Conservation (phyloP, 2,888 invertebrate species). For the Heteromurus nitidus region DNA sequence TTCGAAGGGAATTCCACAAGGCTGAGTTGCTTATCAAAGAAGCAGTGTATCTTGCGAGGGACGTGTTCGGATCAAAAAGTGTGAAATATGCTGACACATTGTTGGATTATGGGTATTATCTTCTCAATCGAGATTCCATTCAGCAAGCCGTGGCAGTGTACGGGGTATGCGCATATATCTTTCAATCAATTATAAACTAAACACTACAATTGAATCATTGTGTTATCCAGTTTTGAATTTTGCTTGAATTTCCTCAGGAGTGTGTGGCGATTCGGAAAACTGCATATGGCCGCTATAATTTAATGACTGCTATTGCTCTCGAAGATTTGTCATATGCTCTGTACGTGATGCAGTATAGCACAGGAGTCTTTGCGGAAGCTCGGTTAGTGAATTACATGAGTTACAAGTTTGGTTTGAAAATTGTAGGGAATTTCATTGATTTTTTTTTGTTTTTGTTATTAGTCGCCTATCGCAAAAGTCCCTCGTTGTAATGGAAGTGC, state of each 20-base stretch:
- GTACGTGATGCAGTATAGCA: constrained; percentile 93
- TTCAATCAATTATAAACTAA: no score
- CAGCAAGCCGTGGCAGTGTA: constrained; percentile 90
- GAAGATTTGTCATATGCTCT: constrained; percentile 95
- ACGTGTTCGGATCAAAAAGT: constrained; percentile 75
- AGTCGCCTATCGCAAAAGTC: constrained; percentile 89
- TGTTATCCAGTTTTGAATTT: not conserved
- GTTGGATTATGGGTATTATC: constrained; percentile 92
- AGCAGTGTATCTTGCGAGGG: constrained; percentile 84
- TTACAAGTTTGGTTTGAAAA: not conserved
- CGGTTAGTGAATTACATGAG: constrained; percentile 76
- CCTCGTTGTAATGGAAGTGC: constrained; percentile 86
- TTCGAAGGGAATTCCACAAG: constrained; percentile 88
- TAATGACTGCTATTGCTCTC: constrained; percentile 91
- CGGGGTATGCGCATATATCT: no score
- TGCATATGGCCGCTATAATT: constrained; percentile 89
- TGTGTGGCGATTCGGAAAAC: constrained; percentile 83
- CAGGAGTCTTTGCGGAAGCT: constrained; percentile 89
- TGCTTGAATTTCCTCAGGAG: constrained; percentile 19
- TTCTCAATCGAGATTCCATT: constrained; percentile 91
- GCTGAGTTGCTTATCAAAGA: constrained; percentile 89
- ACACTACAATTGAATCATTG: no score
- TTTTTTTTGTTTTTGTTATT: constrained; percentile 62
- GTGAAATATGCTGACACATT: constrained; percentile 88
- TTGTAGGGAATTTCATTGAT: not conserved